Base-by-base conservation (phyloP, 2,888 invertebrate genomes). In the Stomorhina lunata region DNA sequence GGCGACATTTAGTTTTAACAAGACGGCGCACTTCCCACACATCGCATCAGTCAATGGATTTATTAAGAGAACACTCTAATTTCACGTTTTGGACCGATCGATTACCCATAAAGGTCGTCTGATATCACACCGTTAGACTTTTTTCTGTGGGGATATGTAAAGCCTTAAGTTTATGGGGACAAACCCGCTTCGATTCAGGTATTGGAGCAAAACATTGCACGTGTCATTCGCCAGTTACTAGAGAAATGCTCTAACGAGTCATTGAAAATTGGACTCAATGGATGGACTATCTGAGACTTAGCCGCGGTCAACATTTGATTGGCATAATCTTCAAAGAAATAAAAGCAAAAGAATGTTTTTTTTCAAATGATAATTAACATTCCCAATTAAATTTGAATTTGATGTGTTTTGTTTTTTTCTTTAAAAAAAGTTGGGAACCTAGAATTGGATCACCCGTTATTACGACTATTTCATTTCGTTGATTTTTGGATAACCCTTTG, bases 161-260 rank as follows among this genome's bases (percentile, higher is more conserved):
- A 63, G 43, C 43, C 61, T 22, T 4, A 45, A 25, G 65, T 50
- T 29, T 65, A 63, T 43, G 45, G 15, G 3, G 43, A 55, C 2
- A 61, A 43, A 37, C 37, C 0, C 0, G 29, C n/a, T 4, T 17
- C 61, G n/a, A 25, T 40, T 22, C 37, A n/a, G n/a, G n/a, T n/a
- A n/a, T n/a, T n/a, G n/a, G n/a, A n/a, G n/a, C n/a, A n/a, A n/a
- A n/a, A n/a, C 63, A 63, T 63, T 43, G 17, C 43, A 17, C 63
- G 40, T 22, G 63, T 37, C 37, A 40, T 63, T 63, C 63, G 63
- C 63, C 40, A 63, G 63, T 40, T 63, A 63, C 63, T 43, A 40
- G 40, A 40, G 63, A 63, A 63, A 63, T 63, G 37, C 63, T 63
- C 20, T 40, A 40, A 63, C 40, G 40, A 63, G 37, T 63, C 63